Percentiles rank a stretch among this genome's conserved stretches.
phyloP scores from a whole-genome alignment of 2,113 vertebrate genomes.

The Xiphophorus maculatus region DNA sequence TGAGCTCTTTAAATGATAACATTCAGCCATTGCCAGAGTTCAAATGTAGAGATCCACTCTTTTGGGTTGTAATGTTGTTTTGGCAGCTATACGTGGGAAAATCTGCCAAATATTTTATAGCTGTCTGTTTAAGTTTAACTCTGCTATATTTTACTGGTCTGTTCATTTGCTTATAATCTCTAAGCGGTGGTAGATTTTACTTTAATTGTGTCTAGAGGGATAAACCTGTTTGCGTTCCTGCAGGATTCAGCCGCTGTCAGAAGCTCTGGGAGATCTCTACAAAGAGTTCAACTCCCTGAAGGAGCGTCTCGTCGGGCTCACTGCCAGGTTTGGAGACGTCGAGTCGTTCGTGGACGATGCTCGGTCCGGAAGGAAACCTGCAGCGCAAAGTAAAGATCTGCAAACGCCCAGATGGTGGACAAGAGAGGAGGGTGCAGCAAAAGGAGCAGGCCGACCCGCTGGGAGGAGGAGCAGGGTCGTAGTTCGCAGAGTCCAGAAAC shows the following conservation, averaged over 20 bases:
- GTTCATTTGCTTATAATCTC: not conserved
- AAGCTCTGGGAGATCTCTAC: slow-evolving; percentile 83
- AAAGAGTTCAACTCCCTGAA: slow-evolving; percentile 85
- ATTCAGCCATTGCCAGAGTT: not conserved
- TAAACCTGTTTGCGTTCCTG: not conserved
- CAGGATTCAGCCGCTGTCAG: slow-evolving; percentile 85
- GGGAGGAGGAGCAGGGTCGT: slow-evolving; percentile 66
- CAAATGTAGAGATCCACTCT: not conserved
- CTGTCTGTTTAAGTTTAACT: not conserved
- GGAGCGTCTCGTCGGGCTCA: slow-evolving; percentile 80
- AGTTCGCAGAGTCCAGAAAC: slow-evolving; percentile 64
- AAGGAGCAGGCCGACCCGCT: not conserved
- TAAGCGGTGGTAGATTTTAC: not conserved
- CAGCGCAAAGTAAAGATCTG: slow-evolving; percentile 15
- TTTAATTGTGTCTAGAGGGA: not conserved
- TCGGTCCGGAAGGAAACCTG: slow-evolving; percentile 56
- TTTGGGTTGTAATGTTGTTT: not conserved
- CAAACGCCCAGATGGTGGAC: slow-evolving; percentile 6
- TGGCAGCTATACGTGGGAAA: too few species aligned
- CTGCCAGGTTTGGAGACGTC: slow-evolving; percentile 77
- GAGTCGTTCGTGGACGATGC: slow-evolving; percentile 82
- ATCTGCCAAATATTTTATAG: not conserved
- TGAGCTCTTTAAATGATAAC: not conserved
- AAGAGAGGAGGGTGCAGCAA: not conserved
- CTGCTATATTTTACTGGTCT: not conserved